Conservation (phyloP, 2,113 vertebrate genomes). For the Notarius lentiginosus region DNA sequence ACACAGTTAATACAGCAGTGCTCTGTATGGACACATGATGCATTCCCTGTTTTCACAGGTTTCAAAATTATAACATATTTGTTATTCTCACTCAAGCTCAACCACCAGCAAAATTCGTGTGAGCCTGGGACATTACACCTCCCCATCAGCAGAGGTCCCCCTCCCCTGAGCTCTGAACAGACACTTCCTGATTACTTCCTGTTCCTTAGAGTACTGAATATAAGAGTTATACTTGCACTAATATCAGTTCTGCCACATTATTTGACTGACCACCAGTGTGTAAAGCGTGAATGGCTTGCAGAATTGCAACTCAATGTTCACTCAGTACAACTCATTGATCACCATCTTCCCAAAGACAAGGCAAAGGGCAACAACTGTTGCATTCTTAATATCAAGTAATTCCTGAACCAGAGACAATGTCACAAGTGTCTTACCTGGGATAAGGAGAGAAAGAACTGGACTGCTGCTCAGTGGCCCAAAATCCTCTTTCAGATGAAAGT, state of each 20-base stretch:
- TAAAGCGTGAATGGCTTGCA: too few relatives aligned
- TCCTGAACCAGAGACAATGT: too few relatives aligned
- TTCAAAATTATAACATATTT: neutral
- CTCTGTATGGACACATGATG: neutral
- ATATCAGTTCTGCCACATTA: neutral
- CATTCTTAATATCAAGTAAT: too few relatives aligned
- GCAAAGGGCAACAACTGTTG: too few relatives aligned
- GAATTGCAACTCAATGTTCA: too few relatives aligned
- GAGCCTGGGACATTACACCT: neutral
- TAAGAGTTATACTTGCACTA: neutral
- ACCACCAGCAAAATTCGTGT: neutral
- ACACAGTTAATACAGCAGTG: neutral
- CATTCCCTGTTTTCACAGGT: neutral
- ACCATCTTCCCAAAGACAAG: too few relatives aligned
- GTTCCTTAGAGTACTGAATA: neutral
- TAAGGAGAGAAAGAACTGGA: too few relatives aligned
- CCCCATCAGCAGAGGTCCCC: neutral
- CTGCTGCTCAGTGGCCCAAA: too few relatives aligned
- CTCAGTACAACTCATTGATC: too few relatives aligned
- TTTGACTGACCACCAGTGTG: too few relatives aligned
- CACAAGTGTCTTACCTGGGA: too few relatives aligned
- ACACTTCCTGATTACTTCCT: conserved; percentile 3
- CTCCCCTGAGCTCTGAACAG: neutral
- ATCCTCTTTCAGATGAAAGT: too few relatives aligned
- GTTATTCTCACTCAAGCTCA: neutral